Evolutionary conservation across 2,888 invertebrate genomes (phyloP), one percentile per base, ranked within the genome.

Genomic region (Conchocele bisecta): DNA sequence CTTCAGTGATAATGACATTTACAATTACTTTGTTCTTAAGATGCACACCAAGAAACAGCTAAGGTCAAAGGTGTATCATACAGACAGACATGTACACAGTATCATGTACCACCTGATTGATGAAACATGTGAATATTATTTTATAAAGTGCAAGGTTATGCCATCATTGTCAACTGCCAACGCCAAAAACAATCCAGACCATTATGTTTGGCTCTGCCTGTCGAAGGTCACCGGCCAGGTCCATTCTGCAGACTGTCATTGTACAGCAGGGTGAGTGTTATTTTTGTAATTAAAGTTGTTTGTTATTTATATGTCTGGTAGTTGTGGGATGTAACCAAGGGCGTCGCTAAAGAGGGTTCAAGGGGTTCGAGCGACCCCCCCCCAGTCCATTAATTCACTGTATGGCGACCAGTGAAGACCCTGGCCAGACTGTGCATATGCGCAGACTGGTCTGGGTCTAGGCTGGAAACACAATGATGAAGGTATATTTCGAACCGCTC

Each of bases 161-260:
- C 65, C 65, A n/a, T 65, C 68, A 11, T 9, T 59, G 44, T 60
- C 68, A 46, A 60, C 39, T 24, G 13, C 26, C 22, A 53, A 60
- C 41, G 31, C 28, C 28, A 68, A 53, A 24, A 28, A 60, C 7
- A 51, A 33, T 20, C 66, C 58, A 39, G 68, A 61, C 41, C 28
- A 68, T 37, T n/a, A 42, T 24, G 46, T 61, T 15, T 68, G 60
- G 60, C 26, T 68, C 9, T 41, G 48, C 29, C 39, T 70, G 48
- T 65, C 70, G 13, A 70, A 65, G 11, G 65, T 70, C 6, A 44
- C 59, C 17, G 48, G 64, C 17, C 48, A 44, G 22, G 44, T 70
- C 15, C 58, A 65, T 59, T 48, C 64, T 24, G 70, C 64, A 29
- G 46, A 51, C 7, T 70, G 65, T 42, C 24, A 53, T 26, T 65